These are phyloP conservation scores for Hyperoplus immaculatus DNA, from an alignment of 2,797 vertebrate species.

Conservation along the genomic window DNA sequence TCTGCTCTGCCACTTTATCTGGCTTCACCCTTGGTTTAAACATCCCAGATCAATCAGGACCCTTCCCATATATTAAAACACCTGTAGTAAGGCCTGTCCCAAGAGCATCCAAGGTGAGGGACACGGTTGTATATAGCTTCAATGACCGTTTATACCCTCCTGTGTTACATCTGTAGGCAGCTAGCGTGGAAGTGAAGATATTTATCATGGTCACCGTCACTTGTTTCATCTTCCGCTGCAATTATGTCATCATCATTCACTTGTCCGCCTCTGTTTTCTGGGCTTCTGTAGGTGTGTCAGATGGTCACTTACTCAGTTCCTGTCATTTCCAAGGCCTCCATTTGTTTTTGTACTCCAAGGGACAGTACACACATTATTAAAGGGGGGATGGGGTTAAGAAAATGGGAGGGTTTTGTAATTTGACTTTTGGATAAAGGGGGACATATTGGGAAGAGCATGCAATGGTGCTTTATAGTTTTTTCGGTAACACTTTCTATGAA, in stretches of 20 bases:
- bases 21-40: slow-evolving; percentile 60
- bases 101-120: slow-evolving; percentile 59
- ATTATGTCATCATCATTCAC: slow-evolving; percentile 30
- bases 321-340: not conserved
- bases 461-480: too few species aligned
- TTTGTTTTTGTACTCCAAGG: not conserved
- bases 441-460: too few species aligned
- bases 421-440: too few species aligned
- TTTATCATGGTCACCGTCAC: slow-evolving; percentile 14
- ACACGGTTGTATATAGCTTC: slow-evolving; percentile 13
- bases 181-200: slow-evolving; percentile 34
- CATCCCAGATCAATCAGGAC: slow-evolving; percentile 67
- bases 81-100: slow-evolving; percentile 26
- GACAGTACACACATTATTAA: not conserved
- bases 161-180: slow-evolving; percentile 26
- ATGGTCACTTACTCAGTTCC: not conserved
- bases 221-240: slow-evolving; percentile 7
- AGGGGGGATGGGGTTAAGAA: too few species aligned
- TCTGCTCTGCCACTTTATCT: slow-evolving; percentile 25
- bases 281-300: not conserved
- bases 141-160: slow-evolving; percentile 15
- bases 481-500: too few species aligned
- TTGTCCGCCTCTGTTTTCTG: not conserved
- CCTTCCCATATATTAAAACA: slow-evolving; percentile 35
- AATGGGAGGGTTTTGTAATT: too few species aligned